These are phyloP conservation scores for Bombyx mandarina DNA, from an alignment of 1,140 invertebrate species.

Conservation along the genomic window DNA sequence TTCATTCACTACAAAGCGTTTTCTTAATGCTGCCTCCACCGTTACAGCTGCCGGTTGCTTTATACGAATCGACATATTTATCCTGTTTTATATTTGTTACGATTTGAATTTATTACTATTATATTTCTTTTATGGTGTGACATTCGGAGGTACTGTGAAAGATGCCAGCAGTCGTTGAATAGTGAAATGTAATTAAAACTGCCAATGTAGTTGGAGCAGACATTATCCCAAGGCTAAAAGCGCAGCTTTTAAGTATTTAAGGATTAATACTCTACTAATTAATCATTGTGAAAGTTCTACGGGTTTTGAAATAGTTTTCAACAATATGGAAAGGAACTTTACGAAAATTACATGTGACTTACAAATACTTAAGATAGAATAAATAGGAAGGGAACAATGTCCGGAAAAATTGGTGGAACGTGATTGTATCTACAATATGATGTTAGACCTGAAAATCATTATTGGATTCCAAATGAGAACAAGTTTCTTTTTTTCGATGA, in stretches of 20 bases:
- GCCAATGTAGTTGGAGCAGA: slow-evolving; percentile 25
- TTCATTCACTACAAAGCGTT: slow-evolving; percentile 91
- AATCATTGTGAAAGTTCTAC: slow-evolving; percentile 33
- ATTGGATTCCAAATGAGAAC: slow-evolving; percentile 1
- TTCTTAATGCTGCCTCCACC: slow-evolving; percentile 70
- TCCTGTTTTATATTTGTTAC: slow-evolving; percentile 25
- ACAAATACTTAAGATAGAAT: background rate
- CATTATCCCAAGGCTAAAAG: background rate
- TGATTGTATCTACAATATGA: background rate
- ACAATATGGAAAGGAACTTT: slow-evolving; percentile 2
- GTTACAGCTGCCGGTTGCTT: slow-evolving; percentile 33
- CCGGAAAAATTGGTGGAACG: background rate
- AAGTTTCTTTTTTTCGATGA: slow-evolving; percentile 8
- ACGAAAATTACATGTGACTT: background rate
- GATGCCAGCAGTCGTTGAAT: slow-evolving; percentile 37
- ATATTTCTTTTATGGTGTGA: background rate
- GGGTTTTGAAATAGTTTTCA: slow-evolving; percentile 58
- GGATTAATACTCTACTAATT: slow-evolving; percentile 1
- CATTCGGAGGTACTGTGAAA: slow-evolving; percentile 5
- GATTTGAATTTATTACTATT: slow-evolving; percentile 28
- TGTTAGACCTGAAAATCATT: background rate
- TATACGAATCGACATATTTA: slow-evolving; percentile 31
- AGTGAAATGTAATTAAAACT: slow-evolving; percentile 39
- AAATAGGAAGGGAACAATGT: slow-evolving; percentile 1
- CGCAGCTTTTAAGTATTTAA: slow-evolving; percentile 8